phyloP scores from a whole-genome alignment of 2,797 vertebrate genomes.

The Hyperoplus immaculatus region DNA sequence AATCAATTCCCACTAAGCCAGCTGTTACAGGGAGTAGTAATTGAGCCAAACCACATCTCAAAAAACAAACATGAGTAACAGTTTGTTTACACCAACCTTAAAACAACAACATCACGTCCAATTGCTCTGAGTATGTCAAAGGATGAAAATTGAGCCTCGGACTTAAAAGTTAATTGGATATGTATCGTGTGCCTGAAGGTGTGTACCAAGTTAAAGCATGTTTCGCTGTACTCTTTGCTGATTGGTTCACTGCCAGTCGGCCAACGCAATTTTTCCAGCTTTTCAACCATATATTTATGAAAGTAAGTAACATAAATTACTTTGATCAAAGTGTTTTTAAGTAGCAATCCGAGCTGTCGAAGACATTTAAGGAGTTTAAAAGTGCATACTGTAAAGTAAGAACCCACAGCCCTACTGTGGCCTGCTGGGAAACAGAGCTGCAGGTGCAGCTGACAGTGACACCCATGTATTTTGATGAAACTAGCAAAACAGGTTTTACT shows the following conservation, averaged over 20 bases:
- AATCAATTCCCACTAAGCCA: constrained; percentile 10
- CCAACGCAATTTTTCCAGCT: background rate
- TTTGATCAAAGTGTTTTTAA: constrained; percentile 16
- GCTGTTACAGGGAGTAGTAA: constrained; percentile 20
- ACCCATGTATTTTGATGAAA: constrained; percentile 68
- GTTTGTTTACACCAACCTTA: constrained; percentile 24
- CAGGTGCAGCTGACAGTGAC: constrained; percentile 80
- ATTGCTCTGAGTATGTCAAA: constrained; percentile 1
- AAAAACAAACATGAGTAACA: constrained; percentile 38
- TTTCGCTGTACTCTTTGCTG: constrained; percentile 27
- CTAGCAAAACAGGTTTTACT: constrained; percentile 77
- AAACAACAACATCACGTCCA: background rate
- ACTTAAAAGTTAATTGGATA: constrained; percentile 24
- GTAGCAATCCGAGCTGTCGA: constrained; percentile 14
- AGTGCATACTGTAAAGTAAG: background rate
- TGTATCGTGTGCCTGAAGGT: constrained; percentile 44
- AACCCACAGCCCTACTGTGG: constrained; percentile 14
- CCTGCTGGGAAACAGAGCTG: constrained; percentile 62
- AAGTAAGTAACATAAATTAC: constrained; percentile 16
- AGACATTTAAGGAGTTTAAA: constrained; percentile 20
- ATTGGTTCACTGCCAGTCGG: constrained; percentile 17
- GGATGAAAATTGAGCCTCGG: constrained; percentile 12
- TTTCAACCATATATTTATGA: constrained; percentile 11
- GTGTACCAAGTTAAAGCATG: constrained; percentile 58
- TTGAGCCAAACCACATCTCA: constrained; percentile 31